Evolutionary conservation across 1,140 invertebrate species (phyloP), one percentile per base, ranked within the genome.

Genomic region (Polypedilum pembai): DNA sequence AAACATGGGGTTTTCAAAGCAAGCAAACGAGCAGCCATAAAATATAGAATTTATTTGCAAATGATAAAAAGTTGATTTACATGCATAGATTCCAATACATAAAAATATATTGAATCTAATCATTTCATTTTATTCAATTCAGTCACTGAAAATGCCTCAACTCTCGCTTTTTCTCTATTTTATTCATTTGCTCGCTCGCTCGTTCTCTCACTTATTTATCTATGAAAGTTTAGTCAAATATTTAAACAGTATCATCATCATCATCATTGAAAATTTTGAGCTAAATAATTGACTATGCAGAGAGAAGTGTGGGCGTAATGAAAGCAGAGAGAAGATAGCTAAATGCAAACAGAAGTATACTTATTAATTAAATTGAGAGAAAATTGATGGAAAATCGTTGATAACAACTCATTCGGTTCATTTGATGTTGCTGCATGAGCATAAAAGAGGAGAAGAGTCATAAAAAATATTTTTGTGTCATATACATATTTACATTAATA

Each of bases 31-130:
- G n/a, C 12, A 56, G n/a, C 15, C 45, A 15, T 56, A 56, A 56
- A 56, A 56, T 56, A 56, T 56, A 56, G 45, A 56, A 56, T 56
- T 56, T 56, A 56, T 56, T 56, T 56, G 45, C 45, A 56, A 56
- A 56, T 56, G 45, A 56, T 56, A 56, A 56, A 33, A 56, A 56
- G 45, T 56, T 56, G 45, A 56, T 56, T 56, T 56, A 56, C 45
- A 56, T 33, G 24, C 24, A 33, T 33, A 33, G 1, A 33, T 56
- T 56, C 15, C 45, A 56, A 56, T n/a, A 56, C n/a, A 56, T 56
- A 33, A 33, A 33, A 5, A 56, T 56, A 15, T 56, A 56, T 56
- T n/a, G 45, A 56, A 56, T 56, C n/a, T 56, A 56, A 56, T 56
- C 45, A 56, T n/a, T 56, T 56, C 45, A 12, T n/a, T 33, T 33